Evolutionary conservation across 2,797 vertebrate species (phyloP), one percentile per base, ranked within the genome.

Genomic region (Gambelia wislizenii): DNA sequence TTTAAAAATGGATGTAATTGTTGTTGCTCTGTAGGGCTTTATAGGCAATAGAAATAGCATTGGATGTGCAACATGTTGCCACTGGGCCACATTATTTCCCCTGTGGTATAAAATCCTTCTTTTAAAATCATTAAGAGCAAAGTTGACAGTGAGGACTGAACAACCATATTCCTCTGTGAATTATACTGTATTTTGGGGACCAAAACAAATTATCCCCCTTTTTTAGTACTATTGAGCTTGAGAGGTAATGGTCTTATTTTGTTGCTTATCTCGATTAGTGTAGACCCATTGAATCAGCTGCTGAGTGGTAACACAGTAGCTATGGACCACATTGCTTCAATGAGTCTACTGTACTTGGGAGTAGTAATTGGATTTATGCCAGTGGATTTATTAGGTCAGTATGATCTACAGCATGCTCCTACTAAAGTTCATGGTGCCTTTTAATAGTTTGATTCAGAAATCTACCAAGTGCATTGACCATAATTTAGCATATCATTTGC

Each of bases 121-220:
- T 49, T 49, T 6, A 4, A 49, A 0, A 36, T 33, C 47, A 49
- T 89, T 18, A 87, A 81, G 80, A 90, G 25, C 84, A 87, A 94
- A 86, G 84, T 69, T 75, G 92, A 91, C 88, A 91, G 92, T 89
- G 90, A 91, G 92, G 70, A 91, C 91, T 90, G 94, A 89, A 49
- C 91, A 93, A n/a, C n/a, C n/a, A n/a, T n/a, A 52, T 87, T 78
- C 70, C 12, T 39, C 69, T 74, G 69, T 6, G 44, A 90, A 33
- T 77, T 86, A 30, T 74, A 13, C 54, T 61, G 85, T 56, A 22
- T 78, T 91, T 13, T 13, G 13, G 6, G 6, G 52, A 86, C 64
- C 89, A 82, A 74, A 90, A 74, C 83, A 25, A 52, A 8, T n/a
- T 84, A 59, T 82, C 20, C 18, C 64, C 49, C 88, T 84, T 33